Evolutionary conservation across 2,113 vertebrate species (phyloP).

Genomic region (Stegostoma tigrinum): DNA sequence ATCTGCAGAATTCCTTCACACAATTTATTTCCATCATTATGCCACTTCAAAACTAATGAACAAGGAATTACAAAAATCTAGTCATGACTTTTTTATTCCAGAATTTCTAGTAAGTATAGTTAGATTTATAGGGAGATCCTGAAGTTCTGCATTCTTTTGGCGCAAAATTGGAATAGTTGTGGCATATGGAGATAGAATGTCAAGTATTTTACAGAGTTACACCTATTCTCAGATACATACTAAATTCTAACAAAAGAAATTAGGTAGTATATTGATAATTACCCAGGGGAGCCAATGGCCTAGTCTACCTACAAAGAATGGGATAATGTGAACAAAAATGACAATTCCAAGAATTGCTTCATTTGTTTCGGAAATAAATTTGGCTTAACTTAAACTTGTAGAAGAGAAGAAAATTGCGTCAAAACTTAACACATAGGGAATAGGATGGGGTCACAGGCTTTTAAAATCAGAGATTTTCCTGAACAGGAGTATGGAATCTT

Average conservation of each 20-base stretch:
- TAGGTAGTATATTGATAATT: background rate
- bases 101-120: background rate
- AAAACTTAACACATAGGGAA: background rate
- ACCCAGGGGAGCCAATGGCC: background rate
- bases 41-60: background rate
- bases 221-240: background rate
- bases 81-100: too few species aligned
- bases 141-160: background rate
- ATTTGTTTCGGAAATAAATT: background rate
- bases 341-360: background rate
- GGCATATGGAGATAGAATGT: background rate
- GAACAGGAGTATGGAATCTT: background rate
- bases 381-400: background rate
- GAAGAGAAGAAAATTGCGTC: background rate
- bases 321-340: background rate
- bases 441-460: background rate
- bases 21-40: background rate
- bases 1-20: slow-evolving; percentile 6
- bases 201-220: background rate
- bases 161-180: too few species aligned
- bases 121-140: background rate
- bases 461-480: background rate
- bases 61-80: background rate
- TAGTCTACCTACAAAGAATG: background rate
- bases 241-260: background rate